Conservation (phyloP, 2,888 invertebrate species). For the Agrochola lota region DNA sequence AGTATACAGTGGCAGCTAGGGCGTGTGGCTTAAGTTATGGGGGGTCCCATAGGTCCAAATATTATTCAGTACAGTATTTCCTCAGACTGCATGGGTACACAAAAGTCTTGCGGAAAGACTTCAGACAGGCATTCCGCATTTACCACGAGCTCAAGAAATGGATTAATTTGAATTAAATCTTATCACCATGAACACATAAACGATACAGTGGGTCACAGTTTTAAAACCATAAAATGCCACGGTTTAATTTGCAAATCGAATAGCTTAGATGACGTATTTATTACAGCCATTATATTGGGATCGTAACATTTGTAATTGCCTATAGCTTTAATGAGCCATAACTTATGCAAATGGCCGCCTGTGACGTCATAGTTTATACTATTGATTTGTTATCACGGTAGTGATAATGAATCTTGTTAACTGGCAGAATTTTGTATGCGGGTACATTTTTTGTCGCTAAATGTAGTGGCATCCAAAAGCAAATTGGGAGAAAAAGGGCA, state of each 20-base stretch:
- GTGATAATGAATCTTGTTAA: conserved; percentile 18
- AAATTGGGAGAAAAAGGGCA: neutral
- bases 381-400: conserved; percentile 48
- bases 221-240: conserved; percentile 47
- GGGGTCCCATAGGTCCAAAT: neutral
- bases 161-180: neutral
- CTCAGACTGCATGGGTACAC: neutral
- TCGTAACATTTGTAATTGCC: conserved; percentile 61
- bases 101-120: neutral
- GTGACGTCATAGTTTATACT: conserved; percentile 45
- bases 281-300: conserved; percentile 37
- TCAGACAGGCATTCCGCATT: neutral
- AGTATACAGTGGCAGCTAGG: neutral
- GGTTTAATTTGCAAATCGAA: conserved; percentile 58
- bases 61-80: too few species aligned
- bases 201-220: conserved; percentile 49
- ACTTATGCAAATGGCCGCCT: conserved; percentile 53
- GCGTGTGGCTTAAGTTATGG: too few species aligned
- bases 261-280: conserved; percentile 49
- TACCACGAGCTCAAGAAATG: neutral
- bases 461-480: neutral
- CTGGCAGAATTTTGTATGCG: neutral
- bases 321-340: conserved; percentile 59
- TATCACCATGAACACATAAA: conserved; percentile 31
- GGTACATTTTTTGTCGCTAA: neutral